A percentile compares a stretch with the other conserved stretches of the same genome.
phyloP scores from a whole-genome alignment of 2,113 vertebrate species.

The Serilophus lunatus region DNA sequence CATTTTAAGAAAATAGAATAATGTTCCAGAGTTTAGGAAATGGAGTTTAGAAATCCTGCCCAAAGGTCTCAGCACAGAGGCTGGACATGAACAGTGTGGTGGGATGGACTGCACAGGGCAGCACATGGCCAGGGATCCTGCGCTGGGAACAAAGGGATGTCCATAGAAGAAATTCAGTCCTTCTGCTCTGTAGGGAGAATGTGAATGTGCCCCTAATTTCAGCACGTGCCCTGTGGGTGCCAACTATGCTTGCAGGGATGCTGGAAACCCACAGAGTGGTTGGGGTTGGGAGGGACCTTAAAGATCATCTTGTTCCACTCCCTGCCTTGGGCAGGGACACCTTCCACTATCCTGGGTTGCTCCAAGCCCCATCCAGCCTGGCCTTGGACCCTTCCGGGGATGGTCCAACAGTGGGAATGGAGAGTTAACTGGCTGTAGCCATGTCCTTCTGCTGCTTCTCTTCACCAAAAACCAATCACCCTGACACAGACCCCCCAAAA shows the following conservation, averaged over 20 bases:
- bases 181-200: neutral
- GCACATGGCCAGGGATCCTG: accelerated
- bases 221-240: accelerated
- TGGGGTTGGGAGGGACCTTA: neutral
- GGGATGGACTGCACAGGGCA: neutral
- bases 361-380: neutral
- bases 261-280: neutral
- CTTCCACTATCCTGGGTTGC: neutral
- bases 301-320: neutral
- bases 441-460: neutral
- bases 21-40: neutral
- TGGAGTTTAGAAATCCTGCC: neutral
- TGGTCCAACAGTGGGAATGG: neutral
- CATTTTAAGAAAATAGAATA: neutral
- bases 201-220: neutral
- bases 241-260: neutral
- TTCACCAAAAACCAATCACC: neutral
- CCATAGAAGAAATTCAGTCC: neutral
- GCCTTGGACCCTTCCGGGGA: neutral
- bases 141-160: neutral
- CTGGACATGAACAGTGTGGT: accelerated
- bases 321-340: neutral
- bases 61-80: neutral
- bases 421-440: neutral
- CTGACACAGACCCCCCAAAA: neutral